Conservation (phyloP, 2,113 vertebrate species). For the Gadus macrocephalus region DNA sequence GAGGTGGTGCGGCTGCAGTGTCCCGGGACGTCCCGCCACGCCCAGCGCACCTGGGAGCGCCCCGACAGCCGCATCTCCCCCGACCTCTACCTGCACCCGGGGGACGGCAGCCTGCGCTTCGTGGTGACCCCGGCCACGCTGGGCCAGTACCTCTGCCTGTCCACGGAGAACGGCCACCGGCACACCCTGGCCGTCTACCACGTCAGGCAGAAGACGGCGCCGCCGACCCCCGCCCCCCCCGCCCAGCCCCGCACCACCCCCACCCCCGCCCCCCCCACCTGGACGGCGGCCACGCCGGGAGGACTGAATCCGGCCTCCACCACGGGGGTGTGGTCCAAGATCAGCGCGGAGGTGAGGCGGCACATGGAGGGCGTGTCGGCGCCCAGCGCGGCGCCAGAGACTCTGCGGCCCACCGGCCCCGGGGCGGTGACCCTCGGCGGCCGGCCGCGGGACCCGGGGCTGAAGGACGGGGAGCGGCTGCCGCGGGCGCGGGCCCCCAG, state of each 20-base stretch:
- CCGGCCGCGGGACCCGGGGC: not conserved
- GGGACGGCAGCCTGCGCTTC: conserved; percentile 61
- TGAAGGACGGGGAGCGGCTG: conserved; percentile 14
- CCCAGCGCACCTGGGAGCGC: conserved; percentile 64
- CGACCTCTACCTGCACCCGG: conserved; percentile 58
- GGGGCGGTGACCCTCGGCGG: conserved; percentile 12
- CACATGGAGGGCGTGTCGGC: no score
- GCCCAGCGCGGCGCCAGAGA: conserved; percentile 9
- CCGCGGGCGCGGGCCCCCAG: conserved; percentile 7
- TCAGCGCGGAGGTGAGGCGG: conserved; percentile 13
- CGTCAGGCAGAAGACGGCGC: conserved; percentile 55
- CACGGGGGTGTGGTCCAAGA: not conserved
- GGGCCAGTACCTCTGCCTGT: conserved; percentile 66
- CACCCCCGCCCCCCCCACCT: not conserved
- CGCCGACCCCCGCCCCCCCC: not conserved
- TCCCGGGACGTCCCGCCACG: conserved; percentile 46
- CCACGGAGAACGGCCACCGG: conserved; percentile 63
- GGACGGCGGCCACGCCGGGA: not conserved
- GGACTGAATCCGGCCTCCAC: conserved; percentile 1
- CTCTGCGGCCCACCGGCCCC: conserved; percentile 6
- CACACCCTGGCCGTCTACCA: conserved; percentile 62
- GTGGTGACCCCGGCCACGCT: conserved; percentile 66
- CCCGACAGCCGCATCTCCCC: conserved; percentile 57
- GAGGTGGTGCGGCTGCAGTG: conserved; percentile 68
- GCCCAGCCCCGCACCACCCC: not conserved